Percentiles rank a stretch among this genome's conserved stretches.
Conservation (phyloP, 2,797 vertebrate species). For the Hoplostethus atlanticus region DNA sequence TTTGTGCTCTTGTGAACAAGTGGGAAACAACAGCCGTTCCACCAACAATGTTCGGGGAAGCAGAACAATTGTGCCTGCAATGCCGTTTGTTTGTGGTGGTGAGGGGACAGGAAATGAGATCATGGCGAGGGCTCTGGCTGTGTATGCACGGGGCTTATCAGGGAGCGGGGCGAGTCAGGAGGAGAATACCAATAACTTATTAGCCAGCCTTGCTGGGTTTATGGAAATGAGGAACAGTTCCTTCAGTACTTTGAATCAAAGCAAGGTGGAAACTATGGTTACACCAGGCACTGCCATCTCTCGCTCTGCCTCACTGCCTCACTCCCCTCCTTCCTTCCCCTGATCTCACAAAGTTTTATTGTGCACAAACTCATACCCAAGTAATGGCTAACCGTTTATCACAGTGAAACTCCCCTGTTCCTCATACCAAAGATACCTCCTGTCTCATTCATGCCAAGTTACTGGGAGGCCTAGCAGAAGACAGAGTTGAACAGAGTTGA, state of each 20-base stretch:
- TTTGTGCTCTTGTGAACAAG: conserved; percentile 55
- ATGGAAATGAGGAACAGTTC: conserved; percentile 72
- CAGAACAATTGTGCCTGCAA: conserved; percentile 76
- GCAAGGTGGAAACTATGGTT: conserved; percentile 46
- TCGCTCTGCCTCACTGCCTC: conserved; percentile 1
- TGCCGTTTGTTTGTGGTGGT: conserved; percentile 71
- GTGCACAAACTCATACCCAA: conserved; percentile 35
- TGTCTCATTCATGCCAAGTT: conserved; percentile 6
- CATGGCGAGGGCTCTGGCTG: conserved; percentile 68
- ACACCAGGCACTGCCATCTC: conserved; percentile 38
- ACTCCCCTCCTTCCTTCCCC: conserved; percentile 17
- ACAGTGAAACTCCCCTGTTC: conserved; percentile 21
- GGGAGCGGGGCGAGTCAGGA: conserved; percentile 54
- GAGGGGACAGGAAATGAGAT: conserved; percentile 82
- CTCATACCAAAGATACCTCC: conserved; percentile 37
- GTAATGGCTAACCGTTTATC: conserved; percentile 26
- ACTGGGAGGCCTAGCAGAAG: conserved; percentile 9
- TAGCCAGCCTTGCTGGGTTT: conserved; percentile 60
- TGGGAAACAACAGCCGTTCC: conserved; percentile 61
- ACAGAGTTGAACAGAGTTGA: conserved; percentile 13
- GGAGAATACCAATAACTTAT: conserved; percentile 79
- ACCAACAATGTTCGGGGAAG: conserved; percentile 63
- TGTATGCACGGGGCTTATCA: conserved; percentile 66
- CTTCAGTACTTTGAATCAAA: conserved; percentile 58
- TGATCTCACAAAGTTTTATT: conserved; percentile 23